Percentiles rank a stretch among this genome's conserved stretches.
Evolutionary conservation across 1,140 invertebrate species (phyloP).

Genomic region (Idris sp.): DNA sequence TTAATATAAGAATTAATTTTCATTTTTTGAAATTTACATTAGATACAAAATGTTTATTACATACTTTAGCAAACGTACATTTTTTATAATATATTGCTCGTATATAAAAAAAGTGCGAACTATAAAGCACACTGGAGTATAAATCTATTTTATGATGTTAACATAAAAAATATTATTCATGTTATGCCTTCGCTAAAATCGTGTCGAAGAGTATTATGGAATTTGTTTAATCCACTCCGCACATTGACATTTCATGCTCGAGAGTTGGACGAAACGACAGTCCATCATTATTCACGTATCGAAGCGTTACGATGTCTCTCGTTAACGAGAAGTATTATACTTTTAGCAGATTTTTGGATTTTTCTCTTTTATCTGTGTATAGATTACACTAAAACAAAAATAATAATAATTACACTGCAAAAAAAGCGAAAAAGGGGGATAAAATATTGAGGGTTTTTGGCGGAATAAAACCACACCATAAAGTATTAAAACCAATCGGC

Average conservation of each 20-base stretch:
- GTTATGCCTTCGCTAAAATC: constrained; percentile 67
- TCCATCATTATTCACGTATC: constrained; percentile 62
- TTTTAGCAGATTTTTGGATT: constrained; percentile 59
- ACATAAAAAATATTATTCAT: constrained; percentile 62
- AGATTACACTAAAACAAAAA: constrained; percentile 58
- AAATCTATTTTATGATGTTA: constrained; percentile 41
- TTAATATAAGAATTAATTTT: no score
- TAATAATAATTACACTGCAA: no score
- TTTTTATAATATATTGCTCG: constrained; percentile 29
- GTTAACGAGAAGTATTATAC: constrained; percentile 63
- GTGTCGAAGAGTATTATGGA: constrained; percentile 74
- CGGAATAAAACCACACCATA: constrained; percentile 47
- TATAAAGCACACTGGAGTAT: constrained; percentile 50
- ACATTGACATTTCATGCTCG: constrained; percentile 72
- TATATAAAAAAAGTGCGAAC: constrained; percentile 46
- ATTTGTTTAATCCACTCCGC: constrained; percentile 75
- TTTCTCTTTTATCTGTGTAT: constrained; percentile 52
- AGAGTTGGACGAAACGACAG: constrained; percentile 67
- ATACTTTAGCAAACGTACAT: no score
- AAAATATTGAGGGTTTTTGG: constrained; percentile 44
- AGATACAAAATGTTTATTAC: no score
- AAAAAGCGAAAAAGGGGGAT: constrained; percentile 28
- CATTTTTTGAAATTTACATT: no score
- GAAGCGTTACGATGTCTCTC: constrained; percentile 62
- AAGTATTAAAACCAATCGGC: constrained; percentile 56